Conservation (phyloP, 2,113 vertebrate species). For the Gobio gobio region DNA sequence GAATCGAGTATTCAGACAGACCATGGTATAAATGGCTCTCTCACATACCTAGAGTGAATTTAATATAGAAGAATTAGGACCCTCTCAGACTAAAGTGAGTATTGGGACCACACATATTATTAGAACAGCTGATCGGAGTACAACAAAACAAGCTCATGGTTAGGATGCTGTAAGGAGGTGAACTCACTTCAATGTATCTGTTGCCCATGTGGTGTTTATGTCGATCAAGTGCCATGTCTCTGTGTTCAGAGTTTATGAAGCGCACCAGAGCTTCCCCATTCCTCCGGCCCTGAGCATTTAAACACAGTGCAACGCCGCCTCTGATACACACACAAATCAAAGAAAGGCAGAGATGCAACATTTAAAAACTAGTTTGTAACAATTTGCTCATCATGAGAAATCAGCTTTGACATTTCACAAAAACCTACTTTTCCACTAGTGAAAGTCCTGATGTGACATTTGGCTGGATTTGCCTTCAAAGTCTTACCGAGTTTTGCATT, state of each 20-base stretch:
- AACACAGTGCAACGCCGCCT: conserved; percentile 93
- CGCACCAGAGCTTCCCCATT: conserved; percentile 95
- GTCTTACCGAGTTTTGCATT: conserved; percentile 8
- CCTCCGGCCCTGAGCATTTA: conserved; percentile 93
- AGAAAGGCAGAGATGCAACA: conserved; percentile 5
- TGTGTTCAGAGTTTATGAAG: conserved; percentile 89
- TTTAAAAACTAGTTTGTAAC: neutral
- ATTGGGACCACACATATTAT: neutral
- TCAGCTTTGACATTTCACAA: neutral
- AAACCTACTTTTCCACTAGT: neutral
- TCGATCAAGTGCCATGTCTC: conserved; percentile 91
- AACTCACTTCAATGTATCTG: conserved; percentile 92
- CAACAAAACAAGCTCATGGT: neutral
- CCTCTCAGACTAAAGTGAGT: neutral
- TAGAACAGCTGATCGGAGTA: neutral
- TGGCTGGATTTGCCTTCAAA: neutral
- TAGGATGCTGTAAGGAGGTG: neutral
- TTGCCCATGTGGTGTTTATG: conserved; percentile 98
- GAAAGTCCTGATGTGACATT: conserved; percentile 22
- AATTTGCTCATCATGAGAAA: neutral
- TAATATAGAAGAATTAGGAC: neutral
- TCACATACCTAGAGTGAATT: neutral
- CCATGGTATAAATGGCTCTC: neutral
- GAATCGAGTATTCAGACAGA: too few species aligned
- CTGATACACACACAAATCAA: conserved; percentile 67